Conservation (phyloP, 2,113 vertebrate genomes). For the Arizona elegans region DNA sequence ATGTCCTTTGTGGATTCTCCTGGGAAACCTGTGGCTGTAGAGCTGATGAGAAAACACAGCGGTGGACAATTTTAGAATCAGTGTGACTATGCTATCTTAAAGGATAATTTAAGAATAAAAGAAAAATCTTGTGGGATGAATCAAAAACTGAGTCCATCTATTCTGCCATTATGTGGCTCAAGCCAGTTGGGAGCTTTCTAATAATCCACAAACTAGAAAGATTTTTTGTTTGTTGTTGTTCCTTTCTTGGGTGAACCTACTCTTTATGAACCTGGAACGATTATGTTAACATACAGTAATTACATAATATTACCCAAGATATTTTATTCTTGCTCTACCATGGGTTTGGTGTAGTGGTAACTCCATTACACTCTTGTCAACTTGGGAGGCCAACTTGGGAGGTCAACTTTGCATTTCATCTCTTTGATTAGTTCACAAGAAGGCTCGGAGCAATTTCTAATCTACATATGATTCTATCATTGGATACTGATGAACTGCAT, state of each 20-base stretch:
- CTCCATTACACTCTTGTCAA: background rate
- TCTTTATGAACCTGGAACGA: background rate
- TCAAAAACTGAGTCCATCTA: background rate
- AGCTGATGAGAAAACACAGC: background rate
- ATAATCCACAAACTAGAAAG: background rate
- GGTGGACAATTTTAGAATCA: background rate
- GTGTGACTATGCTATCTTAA: background rate
- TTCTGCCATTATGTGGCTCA: background rate
- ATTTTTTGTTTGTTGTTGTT: background rate
- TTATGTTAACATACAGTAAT: background rate
- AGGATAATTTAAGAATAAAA: background rate
- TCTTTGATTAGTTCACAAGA: background rate
- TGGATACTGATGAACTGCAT: background rate
- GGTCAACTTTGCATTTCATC: background rate
- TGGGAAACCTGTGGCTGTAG: background rate
- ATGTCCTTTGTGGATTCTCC: background rate
- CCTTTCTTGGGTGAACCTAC: background rate
- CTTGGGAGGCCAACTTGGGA: slow-evolving; percentile 23
- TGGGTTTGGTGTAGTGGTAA: background rate
- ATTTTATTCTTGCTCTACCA: background rate
- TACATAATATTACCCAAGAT: background rate
- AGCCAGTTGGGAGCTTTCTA: background rate
- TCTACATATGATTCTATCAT: background rate
- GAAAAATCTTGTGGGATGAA: background rate
- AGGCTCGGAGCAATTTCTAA: background rate